Evolutionary conservation across 2,888 invertebrate species (phyloP).

Genomic region (Harpalus rufipes): DNA sequence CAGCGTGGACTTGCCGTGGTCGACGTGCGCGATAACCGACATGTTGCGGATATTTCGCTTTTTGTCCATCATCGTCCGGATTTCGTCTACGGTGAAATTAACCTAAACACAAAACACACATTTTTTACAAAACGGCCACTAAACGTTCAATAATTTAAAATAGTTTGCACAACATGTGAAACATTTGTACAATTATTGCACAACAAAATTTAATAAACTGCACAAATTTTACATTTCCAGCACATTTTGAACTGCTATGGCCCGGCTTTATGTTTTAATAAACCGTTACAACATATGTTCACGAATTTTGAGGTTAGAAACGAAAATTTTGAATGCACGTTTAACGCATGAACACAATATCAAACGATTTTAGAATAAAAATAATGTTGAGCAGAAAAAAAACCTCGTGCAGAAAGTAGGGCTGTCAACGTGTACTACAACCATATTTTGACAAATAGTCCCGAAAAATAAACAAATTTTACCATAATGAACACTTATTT

Average conservation of each 20-base stretch:
- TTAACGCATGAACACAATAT: not conserved
- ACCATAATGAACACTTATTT: conserved; percentile 3
- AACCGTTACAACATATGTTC: conserved; percentile 41
- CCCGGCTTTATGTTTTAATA: too few species aligned
- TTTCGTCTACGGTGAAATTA: conserved; percentile 99
- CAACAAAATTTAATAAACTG: too few species aligned
- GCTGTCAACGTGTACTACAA: conserved; percentile 63
- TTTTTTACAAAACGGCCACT: too few species aligned
- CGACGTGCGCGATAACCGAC: conserved; percentile 99
- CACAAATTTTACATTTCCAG: too few species aligned
- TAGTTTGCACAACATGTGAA: too few species aligned
- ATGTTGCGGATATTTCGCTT: conserved; percentile 99
- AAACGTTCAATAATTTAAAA: too few species aligned
- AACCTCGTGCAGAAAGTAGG: conserved; percentile 29
- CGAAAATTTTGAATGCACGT: not conserved
- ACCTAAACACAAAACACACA: conserved; percentile 83
- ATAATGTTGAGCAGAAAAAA: not conserved
- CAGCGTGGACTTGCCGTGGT: conserved; percentile 99
- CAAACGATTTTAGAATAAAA: not conserved
- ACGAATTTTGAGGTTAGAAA: conserved; percentile 36
- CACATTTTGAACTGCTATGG: too few species aligned
- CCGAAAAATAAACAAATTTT: not conserved
- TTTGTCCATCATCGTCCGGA: conserved; percentile 99
- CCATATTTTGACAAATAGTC: conserved; percentile 40
- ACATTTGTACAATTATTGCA: too few species aligned